phyloP scores from a whole-genome alignment of 1,140 invertebrate species.

The Anastrepha ludens region DNA sequence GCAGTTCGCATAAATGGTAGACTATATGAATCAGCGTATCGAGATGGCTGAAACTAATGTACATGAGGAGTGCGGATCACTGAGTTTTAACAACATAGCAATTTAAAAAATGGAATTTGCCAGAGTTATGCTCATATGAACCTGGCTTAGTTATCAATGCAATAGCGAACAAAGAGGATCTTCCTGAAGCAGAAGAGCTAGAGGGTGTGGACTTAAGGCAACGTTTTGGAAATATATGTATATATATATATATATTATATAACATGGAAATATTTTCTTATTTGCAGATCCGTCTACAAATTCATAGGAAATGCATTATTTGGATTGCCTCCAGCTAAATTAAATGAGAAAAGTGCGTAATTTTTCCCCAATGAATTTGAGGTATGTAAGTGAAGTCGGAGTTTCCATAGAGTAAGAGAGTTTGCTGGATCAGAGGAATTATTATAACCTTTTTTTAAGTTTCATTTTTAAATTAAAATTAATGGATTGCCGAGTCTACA shows the following conservation, averaged over 20 bases:
- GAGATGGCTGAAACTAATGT: constrained; percentile 55
- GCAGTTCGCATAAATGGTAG: background rate
- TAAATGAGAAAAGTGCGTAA: constrained; percentile 58
- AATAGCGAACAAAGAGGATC: constrained; percentile 63
- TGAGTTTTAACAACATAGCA: constrained; percentile 64
- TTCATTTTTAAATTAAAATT: too few relatives aligned
- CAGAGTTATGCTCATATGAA: constrained; percentile 61
- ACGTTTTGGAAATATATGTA: constrained; percentile 30
- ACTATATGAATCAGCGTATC: constrained; percentile 19
- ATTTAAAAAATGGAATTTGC: constrained; percentile 58
- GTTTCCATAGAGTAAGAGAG: too few relatives aligned
- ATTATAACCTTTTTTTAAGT: too few relatives aligned
- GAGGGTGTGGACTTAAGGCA: constrained; percentile 62
- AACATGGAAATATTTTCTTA: background rate
- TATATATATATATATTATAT: background rate
- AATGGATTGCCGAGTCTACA: too few relatives aligned
- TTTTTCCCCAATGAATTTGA: constrained; percentile 65
- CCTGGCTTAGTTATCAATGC: constrained; percentile 62
- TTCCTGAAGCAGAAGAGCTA: too few relatives aligned
- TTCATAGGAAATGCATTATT: constrained; percentile 66
- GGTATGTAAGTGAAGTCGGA: constrained; percentile 53
- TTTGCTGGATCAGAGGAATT: too few relatives aligned
- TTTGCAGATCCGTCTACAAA: constrained; percentile 62
- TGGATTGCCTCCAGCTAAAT: constrained; percentile 63
- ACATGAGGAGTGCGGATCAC: constrained; percentile 61